These are phyloP conservation scores for Bradypodion ventrale DNA, from an alignment of 2,797 vertebrate species.

Conservation along the genomic window DNA sequence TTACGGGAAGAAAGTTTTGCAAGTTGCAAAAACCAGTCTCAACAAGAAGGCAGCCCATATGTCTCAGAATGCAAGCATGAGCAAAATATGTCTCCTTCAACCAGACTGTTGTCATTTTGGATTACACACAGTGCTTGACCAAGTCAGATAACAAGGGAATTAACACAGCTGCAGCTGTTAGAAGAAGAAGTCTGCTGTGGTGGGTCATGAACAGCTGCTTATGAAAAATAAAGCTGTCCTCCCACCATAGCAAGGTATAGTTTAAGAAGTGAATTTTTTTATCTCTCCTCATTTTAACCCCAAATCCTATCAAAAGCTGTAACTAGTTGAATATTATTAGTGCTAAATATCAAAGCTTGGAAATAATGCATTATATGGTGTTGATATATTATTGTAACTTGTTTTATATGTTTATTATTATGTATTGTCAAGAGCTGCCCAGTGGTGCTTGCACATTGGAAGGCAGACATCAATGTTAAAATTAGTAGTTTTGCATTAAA, in stretches of 20 bases:
- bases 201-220: slow-evolving; percentile 24
- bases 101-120: slow-evolving; percentile 37
- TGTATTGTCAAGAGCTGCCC: no score
- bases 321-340: background rate
- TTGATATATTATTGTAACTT: no score
- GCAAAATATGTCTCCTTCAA: slow-evolving; percentile 47
- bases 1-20: slow-evolving; percentile 1
- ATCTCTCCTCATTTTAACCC: background rate
- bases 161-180: slow-evolving; percentile 30
- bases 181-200: background rate
- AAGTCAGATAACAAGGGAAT: slow-evolving; percentile 40
- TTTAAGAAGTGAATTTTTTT: slow-evolving; percentile 17
- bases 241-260: background rate
- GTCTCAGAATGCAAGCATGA: slow-evolving; percentile 12
- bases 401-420: no score
- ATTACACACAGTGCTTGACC: slow-evolving; percentile 31
- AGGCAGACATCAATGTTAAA: no score
- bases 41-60: slow-evolving; percentile 13
- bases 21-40: slow-evolving; percentile 37
- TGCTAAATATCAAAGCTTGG: background rate
- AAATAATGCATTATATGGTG: no score
- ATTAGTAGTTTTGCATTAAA: no score
- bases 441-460: no score
- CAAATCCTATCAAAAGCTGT: slow-evolving; percentile 14
- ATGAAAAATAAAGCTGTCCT: background rate